These are phyloP conservation scores for Drosophila aldrichi DNA, from an alignment of 2,888 invertebrate species.

Conservation along the genomic window DNA sequence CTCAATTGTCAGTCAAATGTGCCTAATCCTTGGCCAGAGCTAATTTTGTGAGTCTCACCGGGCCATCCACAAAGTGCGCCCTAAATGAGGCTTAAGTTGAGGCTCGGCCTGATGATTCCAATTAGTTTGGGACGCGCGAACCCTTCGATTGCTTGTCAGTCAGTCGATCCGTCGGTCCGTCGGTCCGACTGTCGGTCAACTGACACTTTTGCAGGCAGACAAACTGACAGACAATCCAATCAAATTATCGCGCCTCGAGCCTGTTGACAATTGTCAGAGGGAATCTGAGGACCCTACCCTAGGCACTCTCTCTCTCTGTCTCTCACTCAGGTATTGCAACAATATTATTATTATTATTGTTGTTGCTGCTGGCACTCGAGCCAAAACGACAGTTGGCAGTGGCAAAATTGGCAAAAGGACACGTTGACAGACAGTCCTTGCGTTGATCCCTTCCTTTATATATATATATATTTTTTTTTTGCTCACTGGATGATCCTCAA, in stretches of 20 bases:
- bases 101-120: constrained; percentile 83
- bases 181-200: constrained; percentile 65
- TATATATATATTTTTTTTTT: constrained; percentile 22
- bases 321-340: constrained; percentile 69
- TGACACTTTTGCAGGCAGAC: constrained; percentile 65
- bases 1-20: constrained; percentile 84
- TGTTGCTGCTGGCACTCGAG: constrained; percentile 69
- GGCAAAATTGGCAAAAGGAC: constrained; percentile 52
- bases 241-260: constrained; percentile 83
- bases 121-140: constrained; percentile 77
- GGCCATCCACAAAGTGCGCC: constrained; percentile 85
- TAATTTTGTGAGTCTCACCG: constrained; percentile 70
- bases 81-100: constrained; percentile 86
- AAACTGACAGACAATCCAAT: constrained; percentile 82
- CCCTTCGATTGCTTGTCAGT: constrained; percentile 74
- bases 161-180: constrained; percentile 16
- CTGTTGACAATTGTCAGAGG: constrained; percentile 65
- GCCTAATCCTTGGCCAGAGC: constrained; percentile 80
- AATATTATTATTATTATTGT: constrained; percentile 52
- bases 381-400: constrained; percentile 40
- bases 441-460: constrained; percentile 60
- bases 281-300: constrained; percentile 15
- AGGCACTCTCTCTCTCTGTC: constrained; percentile 1
- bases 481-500: constrained; percentile 73
- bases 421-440: constrained; percentile 39